phyloP scores from a whole-genome alignment of 2,797 vertebrate genomes.

The Aeoliscus strigatus region DNA sequence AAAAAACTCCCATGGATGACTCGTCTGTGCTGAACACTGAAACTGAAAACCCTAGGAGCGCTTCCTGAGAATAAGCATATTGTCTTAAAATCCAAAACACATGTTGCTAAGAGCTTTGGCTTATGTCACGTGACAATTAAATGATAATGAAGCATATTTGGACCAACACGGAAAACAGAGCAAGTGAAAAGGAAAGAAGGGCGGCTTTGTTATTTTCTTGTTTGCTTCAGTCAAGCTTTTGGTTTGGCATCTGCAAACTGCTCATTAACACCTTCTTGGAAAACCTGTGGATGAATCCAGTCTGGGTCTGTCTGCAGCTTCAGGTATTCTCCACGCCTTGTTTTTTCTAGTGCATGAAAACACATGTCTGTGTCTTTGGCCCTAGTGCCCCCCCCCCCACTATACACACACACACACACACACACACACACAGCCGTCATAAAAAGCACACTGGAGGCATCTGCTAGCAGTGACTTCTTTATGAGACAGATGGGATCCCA shows the following conservation, averaged over 20 bases:
- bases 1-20: constrained; percentile 34
- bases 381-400: constrained; percentile 16
- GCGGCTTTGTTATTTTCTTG: constrained; percentile 7
- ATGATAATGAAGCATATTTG: not conserved
- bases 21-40: constrained; percentile 45
- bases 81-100: constrained; percentile 47
- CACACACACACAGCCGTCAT: constrained; percentile 2
- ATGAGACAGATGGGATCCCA: constrained; percentile 52
- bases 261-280: constrained; percentile 29
- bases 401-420: too few relatives aligned
- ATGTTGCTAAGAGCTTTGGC: constrained; percentile 22
- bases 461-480: constrained; percentile 54
- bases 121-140: constrained; percentile 16
- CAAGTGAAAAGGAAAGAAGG: constrained; percentile 1
- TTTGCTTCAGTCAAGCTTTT: constrained; percentile 12
- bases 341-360: constrained; percentile 44
- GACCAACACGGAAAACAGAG: constrained; percentile 10
- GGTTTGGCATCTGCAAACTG: constrained; percentile 28
- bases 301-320: constrained; percentile 22
- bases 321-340: constrained; percentile 41
- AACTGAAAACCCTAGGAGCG: constrained; percentile 30
- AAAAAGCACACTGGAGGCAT: constrained; percentile 39
- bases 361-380: constrained; percentile 43
- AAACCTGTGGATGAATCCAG: constrained; percentile 19
- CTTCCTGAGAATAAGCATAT: constrained; percentile 27